Evolutionary conservation across 1,140 invertebrate species (phyloP).

Genomic region (Limonius californicus): DNA sequence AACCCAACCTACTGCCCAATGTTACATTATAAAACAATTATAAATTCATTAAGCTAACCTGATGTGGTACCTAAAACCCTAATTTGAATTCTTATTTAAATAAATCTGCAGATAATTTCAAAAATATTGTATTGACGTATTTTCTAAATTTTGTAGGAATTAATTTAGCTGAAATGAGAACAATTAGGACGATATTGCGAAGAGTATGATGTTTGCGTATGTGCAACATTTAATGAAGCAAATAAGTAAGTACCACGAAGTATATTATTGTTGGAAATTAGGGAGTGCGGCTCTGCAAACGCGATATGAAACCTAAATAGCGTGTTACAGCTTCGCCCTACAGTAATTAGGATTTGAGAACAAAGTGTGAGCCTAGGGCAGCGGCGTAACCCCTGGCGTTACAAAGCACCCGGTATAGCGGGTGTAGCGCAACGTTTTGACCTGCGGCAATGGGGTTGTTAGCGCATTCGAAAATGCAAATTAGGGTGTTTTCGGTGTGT

Average conservation of each 20-base stretch:
- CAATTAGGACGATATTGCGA: too few species aligned
- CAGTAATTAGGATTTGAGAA: slow-evolving; percentile 30
- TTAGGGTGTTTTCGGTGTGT: slow-evolving; percentile 31
- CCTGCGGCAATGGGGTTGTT: slow-evolving; percentile 31
- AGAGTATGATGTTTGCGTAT: too few species aligned
- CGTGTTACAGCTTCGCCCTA: slow-evolving; percentile 30
- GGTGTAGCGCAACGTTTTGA: slow-evolving; percentile 20
- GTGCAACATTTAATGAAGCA: background rate
- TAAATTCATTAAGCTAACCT: too few species aligned
- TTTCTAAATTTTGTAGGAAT: too few species aligned
- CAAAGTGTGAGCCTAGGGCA: slow-evolving; percentile 24
- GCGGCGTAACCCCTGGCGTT: background rate
- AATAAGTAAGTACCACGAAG: background rate
- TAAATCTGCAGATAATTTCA: too few species aligned
- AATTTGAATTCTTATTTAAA: too few species aligned
- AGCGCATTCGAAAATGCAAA: slow-evolving; percentile 39
- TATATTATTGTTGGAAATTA: slow-evolving; percentile 12
- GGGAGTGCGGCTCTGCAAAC: slow-evolving; percentile 19
- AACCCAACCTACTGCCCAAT: too few species aligned
- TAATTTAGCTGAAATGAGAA: too few species aligned
- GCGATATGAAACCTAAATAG: slow-evolving; percentile 31
- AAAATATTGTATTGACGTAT: too few species aligned
- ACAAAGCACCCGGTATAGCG: background rate
- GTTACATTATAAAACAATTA: too few species aligned
- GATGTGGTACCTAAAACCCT: too few species aligned